Conservation (phyloP, 2,113 vertebrate genomes). For the Notarius lentiginosus region DNA sequence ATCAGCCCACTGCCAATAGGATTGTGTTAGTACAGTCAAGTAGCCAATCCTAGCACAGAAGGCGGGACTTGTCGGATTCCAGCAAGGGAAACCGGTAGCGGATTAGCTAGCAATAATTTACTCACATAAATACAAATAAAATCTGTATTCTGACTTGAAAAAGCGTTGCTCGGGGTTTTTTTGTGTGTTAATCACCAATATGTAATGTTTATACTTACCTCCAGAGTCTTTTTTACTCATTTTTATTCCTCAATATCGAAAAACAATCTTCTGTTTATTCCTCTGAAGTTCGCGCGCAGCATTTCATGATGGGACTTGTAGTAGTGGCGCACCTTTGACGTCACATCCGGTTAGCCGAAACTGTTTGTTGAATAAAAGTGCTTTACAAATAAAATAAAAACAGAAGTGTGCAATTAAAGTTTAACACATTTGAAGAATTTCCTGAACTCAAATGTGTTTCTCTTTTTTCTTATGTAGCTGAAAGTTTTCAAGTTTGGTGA, state of each 20-base stretch:
- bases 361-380: not conserved
- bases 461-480: not conserved
- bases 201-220: conserved; percentile 49
- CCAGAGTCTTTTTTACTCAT: conserved; percentile 76
- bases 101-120: not conserved
- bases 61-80: not conserved
- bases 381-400: not conserved
- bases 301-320: conserved; percentile 39
- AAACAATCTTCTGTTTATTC: not conserved
- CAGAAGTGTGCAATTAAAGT: not conserved
- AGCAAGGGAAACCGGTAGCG: not conserved
- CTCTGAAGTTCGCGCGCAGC: conserved; percentile 46
- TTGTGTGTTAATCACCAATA: too few species aligned
- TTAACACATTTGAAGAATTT: not conserved
- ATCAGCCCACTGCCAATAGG: not conserved
- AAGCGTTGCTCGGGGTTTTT: not conserved
- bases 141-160: not conserved
- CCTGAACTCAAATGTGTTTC: not conserved
- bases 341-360: not conserved
- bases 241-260: not conserved
- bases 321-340: not conserved
- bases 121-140: not conserved
- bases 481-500: not conserved
- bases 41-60: not conserved
- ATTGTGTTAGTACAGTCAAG: not conserved